Percentiles rank a stretch among this genome's conserved stretches.
phyloP scores from a whole-genome alignment of 2,888 invertebrate genomes.

The Cepaea hortensis region DNA sequence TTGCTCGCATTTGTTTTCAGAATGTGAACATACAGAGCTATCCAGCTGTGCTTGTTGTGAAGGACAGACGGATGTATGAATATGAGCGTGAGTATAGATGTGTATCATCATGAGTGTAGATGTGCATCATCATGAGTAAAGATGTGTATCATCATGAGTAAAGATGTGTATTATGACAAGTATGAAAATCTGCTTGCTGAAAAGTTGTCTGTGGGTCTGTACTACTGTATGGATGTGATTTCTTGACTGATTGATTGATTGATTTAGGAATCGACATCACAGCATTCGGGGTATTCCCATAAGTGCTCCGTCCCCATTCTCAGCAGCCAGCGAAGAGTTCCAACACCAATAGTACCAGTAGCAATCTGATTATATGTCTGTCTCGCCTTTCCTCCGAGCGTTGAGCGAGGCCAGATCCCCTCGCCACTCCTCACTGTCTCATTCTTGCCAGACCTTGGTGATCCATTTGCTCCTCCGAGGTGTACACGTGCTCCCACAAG shows the following conservation, averaged over 20 bases:
- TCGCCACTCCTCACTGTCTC: neutral
- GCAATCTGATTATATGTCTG: too few species aligned
- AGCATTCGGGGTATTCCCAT: too few species aligned
- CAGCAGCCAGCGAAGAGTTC: too few species aligned
- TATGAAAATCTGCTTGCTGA: neutral
- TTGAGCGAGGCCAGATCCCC: too few species aligned
- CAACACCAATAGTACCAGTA: too few species aligned
- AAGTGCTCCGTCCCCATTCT: too few species aligned
- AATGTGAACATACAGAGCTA: constrained; percentile 73
- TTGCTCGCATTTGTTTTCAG: constrained; percentile 56
- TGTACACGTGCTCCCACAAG: too few species aligned
- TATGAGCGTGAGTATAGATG: constrained; percentile 51
- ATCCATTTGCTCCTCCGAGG: too few species aligned
- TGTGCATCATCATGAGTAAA: constrained; percentile 6
- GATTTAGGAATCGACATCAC: too few species aligned
- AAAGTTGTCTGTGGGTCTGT: neutral
- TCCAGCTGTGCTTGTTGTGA: constrained; percentile 89
- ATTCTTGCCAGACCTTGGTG: neutral
- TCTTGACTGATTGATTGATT: too few species aligned
- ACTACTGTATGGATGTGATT: neutral
- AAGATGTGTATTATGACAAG: neutral
- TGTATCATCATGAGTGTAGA: neutral
- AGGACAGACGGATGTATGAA: constrained; percentile 82
- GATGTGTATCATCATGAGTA: neutral
- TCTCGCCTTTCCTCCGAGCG: too few species aligned